These are phyloP conservation scores for Syngnathus rostellatus DNA, from an alignment of 2,797 vertebrate species.

Conservation along the genomic window DNA sequence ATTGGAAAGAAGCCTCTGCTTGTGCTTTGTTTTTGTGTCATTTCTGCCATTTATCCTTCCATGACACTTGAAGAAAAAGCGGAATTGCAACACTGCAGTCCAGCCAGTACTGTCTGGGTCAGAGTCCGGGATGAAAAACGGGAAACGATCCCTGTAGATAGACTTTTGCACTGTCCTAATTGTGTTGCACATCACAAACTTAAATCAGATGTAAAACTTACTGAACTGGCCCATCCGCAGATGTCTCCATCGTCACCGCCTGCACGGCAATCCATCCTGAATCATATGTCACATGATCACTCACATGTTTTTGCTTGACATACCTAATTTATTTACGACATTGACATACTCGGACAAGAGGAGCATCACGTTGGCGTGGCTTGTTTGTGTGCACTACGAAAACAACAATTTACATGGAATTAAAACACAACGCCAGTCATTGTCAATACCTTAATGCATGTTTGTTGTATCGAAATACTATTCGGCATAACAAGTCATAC, in stretches of 20 bases:
- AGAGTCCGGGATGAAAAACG: not conserved
- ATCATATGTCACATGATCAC: conserved; percentile 5
- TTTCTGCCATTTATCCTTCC: not conserved
- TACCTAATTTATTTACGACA: not conserved
- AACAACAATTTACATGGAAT: not conserved
- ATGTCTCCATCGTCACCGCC: conserved; percentile 24
- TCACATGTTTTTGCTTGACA: not conserved
- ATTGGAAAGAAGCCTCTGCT: too few species aligned
- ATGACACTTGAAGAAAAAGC: not conserved
- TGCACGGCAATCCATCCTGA: conserved; percentile 33
- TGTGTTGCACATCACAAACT: not conserved
- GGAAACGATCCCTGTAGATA: not conserved
- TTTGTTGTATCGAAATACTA: not conserved
- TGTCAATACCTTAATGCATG: not conserved
- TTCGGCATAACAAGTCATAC: not conserved
- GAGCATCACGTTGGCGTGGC: not conserved
- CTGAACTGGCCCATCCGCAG: conserved; percentile 36
- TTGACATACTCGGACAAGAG: not conserved
- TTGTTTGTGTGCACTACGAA: not conserved
- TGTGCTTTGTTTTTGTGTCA: too few species aligned
- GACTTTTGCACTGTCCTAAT: not conserved
- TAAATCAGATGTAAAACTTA: conserved; percentile 22
- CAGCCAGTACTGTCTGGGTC: not conserved
- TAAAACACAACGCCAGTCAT: not conserved
- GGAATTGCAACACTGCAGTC: not conserved